phyloP scores from a whole-genome alignment of 2,888 invertebrate genomes.

The Napeogenes inachia region DNA sequence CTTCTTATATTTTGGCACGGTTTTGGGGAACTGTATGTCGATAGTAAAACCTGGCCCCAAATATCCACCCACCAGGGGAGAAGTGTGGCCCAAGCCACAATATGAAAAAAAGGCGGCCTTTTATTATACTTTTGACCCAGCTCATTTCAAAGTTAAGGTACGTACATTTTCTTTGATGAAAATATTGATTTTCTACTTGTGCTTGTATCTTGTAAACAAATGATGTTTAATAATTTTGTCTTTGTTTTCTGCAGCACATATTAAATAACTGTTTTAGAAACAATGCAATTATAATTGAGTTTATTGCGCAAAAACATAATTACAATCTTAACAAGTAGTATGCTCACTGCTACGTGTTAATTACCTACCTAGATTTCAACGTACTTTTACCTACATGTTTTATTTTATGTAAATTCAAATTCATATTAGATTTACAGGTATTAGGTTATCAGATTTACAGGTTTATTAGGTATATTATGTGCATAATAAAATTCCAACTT shows the following conservation, averaged over 20 bases:
- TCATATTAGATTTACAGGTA: too few relatives aligned
- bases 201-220: neutral
- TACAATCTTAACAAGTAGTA: too few relatives aligned
- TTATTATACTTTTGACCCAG: slow-evolving; percentile 65
- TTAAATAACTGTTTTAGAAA: neutral
- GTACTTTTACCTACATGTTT: too few relatives aligned
- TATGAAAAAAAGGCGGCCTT: slow-evolving; percentile 57
- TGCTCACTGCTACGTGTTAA: too few relatives aligned
- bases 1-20: slow-evolving; percentile 13
- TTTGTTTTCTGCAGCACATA: neutral
- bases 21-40: slow-evolving; percentile 16
- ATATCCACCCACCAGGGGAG: slow-evolving; percentile 77
- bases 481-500: too few relatives aligned
- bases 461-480: too few relatives aligned
- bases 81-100: slow-evolving; percentile 83
- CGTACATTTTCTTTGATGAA: slow-evolving; percentile 33
- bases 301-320: too few relatives aligned
- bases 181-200: slow-evolving; percentile 20
- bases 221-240: neutral
- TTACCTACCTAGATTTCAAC: too few relatives aligned
- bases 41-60: slow-evolving; percentile 65
- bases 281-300: too few relatives aligned
- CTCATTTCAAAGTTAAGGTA: slow-evolving; percentile 70
- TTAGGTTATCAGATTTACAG: too few relatives aligned
- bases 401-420: too few relatives aligned